These are phyloP conservation scores for Acrobasis suavella DNA, from an alignment of 2,888 invertebrate genomes.

Conservation along the genomic window DNA sequence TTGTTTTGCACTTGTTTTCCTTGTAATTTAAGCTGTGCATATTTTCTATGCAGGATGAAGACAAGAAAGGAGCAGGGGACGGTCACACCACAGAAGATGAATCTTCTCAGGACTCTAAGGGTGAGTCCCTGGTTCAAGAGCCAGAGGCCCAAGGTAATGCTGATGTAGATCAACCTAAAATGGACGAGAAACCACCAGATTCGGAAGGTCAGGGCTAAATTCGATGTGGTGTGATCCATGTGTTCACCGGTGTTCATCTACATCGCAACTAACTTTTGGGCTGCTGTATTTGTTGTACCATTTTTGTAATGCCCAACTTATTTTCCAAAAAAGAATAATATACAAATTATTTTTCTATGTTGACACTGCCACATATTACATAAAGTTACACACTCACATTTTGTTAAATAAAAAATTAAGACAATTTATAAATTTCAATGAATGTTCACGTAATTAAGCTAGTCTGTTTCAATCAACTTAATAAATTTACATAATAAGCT, in stretches of 20 bases:
- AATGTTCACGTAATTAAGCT: no score
- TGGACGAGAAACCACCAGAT: conserved; percentile 42
- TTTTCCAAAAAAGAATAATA: background rate
- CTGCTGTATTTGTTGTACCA: conserved; percentile 33
- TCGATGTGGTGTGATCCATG: conserved; percentile 35
- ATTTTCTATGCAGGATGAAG: conserved; percentile 67
- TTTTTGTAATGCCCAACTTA: background rate
- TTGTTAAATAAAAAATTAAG: no score
- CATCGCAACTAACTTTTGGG: conserved; percentile 69
- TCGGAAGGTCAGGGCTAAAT: conserved; percentile 56
- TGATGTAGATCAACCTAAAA: conserved; percentile 70
- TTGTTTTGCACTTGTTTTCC: background rate
- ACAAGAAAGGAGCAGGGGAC: conserved; percentile 74
- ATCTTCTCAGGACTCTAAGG: conserved; percentile 80
- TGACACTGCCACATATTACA: no score
- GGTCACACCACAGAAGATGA: conserved; percentile 79
- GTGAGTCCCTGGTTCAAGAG: conserved; percentile 58
- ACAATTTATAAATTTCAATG: no score
- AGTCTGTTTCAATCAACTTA: no score
- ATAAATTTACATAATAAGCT: no score
- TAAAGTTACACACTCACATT: no score
- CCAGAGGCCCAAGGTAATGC: conserved; percentile 65
- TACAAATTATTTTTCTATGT: no score
- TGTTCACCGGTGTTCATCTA: conserved; percentile 63
- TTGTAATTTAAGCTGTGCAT: background rate